Evolutionary conservation across 2,888 invertebrate species (phyloP), one percentile per base, ranked within the genome.

Genomic region (Julus scandinavius): DNA sequence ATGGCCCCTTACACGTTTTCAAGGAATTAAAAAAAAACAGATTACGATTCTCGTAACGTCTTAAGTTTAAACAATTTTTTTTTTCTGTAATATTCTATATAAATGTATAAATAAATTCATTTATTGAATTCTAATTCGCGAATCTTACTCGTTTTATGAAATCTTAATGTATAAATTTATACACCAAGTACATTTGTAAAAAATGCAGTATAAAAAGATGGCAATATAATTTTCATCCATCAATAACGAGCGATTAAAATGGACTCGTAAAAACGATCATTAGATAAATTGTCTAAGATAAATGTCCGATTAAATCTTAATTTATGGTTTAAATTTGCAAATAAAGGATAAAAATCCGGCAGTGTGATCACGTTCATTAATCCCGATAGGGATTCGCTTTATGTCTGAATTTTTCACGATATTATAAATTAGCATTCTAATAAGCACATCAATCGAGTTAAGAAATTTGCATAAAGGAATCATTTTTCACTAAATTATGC

Each of bases 261-360:
- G 11, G 11, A 6, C 72, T 72, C 72, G 72, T 72, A 72, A 72
- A 72, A 72, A 63, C 72, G n/a, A 72, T 20, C 1, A 9, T 72
- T 72, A 72, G 72, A 72, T 72, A 72, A 72, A 29, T n/a, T 20
- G 72, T 1, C 29, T 20, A 72, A 9, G 29, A 72, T 72, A 72
- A 72, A 72, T 72, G 72, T 29, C 29, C 72, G 72, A 72, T 72
- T 72, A 72, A 29, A 72, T 72, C 72, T 72, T 29, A 72, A 72
- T 72, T 72, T 72, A 72, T 29, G 72, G 13, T n/a, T 72, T 72
- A 72, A 13, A 9, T 13, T 72, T 11, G 9, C 1, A 72, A 72
- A 72, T 72, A 4, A 11, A n/a, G 29, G 1, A 72, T 72, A 72
- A 72, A 72, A 72, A 72, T n/a, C n/a, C n/a, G n/a, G 9, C 72